Evolutionary conservation across 1,140 invertebrate genomes (phyloP).

Genomic region (Helicoverpa armigera): DNA sequence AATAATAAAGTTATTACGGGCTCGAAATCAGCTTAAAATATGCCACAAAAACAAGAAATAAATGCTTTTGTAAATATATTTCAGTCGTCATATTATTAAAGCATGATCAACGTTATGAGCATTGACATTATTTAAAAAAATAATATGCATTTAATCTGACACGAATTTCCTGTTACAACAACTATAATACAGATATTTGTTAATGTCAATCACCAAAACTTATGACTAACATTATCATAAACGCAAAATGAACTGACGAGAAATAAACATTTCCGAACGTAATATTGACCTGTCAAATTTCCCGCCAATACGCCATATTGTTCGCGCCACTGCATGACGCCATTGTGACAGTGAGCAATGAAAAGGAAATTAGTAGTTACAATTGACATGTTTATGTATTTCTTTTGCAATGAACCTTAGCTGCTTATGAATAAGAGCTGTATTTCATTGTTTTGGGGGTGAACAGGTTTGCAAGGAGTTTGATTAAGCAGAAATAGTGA

Average conservation of each 20-base stretch:
- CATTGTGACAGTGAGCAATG: conserved; percentile 79
- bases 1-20: neutral
- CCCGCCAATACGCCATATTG: conserved; percentile 79
- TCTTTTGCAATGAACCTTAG: conserved; percentile 48
- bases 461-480: conserved; percentile 52
- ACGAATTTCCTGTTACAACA: conserved; percentile 21
- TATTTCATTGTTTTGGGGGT: conserved; percentile 3
- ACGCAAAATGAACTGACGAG: conserved; percentile 21
- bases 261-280: conserved; percentile 61
- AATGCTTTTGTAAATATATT: conserved; percentile 17
- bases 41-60: neutral
- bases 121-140: conserved; percentile 28
- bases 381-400: conserved; percentile 55
- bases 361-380: conserved; percentile 84
- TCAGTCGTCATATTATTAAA: conserved; percentile 30
- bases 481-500: conserved; percentile 68
- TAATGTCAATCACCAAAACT: conserved; percentile 29
- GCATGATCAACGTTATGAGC: conserved; percentile 12
- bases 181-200: conserved; percentile 37
- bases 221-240: conserved; percentile 34
- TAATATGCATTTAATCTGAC: conserved; percentile 29
- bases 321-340: conserved; percentile 74
- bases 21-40: neutral
- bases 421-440: conserved; percentile 41
- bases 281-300: conserved; percentile 74